phyloP scores from a whole-genome alignment of 2,888 invertebrate genomes.

The Drosophila koepferae region DNA sequence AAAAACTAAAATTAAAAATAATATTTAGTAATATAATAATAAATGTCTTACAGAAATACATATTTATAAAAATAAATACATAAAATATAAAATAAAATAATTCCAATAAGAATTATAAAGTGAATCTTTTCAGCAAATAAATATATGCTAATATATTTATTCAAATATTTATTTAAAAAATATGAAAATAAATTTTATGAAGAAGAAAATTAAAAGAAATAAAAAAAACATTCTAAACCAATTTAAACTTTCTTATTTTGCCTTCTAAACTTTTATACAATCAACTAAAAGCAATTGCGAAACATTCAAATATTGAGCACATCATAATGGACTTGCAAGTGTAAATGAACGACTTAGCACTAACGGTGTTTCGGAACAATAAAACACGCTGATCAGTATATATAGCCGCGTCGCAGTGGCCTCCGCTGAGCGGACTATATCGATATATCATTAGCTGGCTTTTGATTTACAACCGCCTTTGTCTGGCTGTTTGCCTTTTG shows the following conservation, averaged over 20 bases:
- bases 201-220: neutral
- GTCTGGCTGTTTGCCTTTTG: conserved; percentile 66
- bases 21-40: no score
- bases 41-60: no score
- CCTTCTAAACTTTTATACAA: neutral
- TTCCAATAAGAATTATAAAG: neutral
- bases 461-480: conserved; percentile 80
- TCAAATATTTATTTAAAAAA: no score
- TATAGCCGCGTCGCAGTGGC: conserved; percentile 44
- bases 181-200: no score
- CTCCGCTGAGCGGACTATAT: conserved; percentile 58
- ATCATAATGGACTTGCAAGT: conserved; percentile 48
- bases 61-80: no score
- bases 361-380: conserved; percentile 69
- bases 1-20: no score
- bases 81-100: neutral
- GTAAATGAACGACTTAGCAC: conserved; percentile 40
- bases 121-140: no score
- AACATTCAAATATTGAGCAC: conserved; percentile 10
- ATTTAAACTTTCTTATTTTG: neutral
- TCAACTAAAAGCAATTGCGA: neutral
- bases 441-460: conserved; percentile 79
- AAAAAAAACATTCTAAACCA: no score
- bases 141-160: no score
- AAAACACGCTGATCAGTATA: conserved; percentile 65